Conservation (phyloP, 2,797 vertebrate species). For the Microctenopoma lineatum region DNA sequence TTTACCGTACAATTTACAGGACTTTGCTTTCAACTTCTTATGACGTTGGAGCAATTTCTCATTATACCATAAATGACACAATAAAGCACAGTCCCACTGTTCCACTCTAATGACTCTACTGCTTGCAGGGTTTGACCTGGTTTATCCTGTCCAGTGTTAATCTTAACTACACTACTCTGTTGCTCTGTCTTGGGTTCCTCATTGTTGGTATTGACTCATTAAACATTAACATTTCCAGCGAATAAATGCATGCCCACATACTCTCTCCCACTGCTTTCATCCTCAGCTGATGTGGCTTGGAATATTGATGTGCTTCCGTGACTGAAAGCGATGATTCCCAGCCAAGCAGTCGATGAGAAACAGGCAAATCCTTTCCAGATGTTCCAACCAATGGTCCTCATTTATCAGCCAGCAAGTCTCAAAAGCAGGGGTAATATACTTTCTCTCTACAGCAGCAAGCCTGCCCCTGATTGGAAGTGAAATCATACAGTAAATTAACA, state of each 20-base stretch:
- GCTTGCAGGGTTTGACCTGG: not conserved
- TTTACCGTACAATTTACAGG: too few species aligned
- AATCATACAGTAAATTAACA: constrained; percentile 45
- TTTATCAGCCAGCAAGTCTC: constrained; percentile 43
- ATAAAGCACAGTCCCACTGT: too few species aligned
- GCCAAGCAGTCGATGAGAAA: constrained; percentile 74
- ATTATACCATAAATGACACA: too few species aligned
- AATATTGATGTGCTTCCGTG: constrained; percentile 54
- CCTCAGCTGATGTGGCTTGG: constrained; percentile 62
- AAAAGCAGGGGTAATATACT: constrained; percentile 52
- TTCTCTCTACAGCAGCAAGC: constrained; percentile 43
- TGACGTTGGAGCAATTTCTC: too few species aligned
- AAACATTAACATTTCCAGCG: constrained; percentile 42
- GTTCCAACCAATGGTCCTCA: constrained; percentile 56
- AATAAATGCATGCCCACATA: constrained; percentile 38
- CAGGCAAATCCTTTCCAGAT: constrained; percentile 78
- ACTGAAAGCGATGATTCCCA: constrained; percentile 64
- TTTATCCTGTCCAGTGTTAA: not conserved
- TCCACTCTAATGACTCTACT: too few species aligned
- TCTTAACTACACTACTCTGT: constrained; percentile 20
- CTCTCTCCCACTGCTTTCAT: constrained; percentile 46
- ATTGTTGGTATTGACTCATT: constrained; percentile 53
- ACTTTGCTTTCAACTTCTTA: too few species aligned
- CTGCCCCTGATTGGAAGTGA: constrained; percentile 25
- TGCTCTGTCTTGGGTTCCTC: constrained; percentile 52